Evolutionary conservation across 2,888 invertebrate genomes (phyloP), one percentile per base, ranked within the genome.

Genomic region (Diplazon laetatorius): DNA sequence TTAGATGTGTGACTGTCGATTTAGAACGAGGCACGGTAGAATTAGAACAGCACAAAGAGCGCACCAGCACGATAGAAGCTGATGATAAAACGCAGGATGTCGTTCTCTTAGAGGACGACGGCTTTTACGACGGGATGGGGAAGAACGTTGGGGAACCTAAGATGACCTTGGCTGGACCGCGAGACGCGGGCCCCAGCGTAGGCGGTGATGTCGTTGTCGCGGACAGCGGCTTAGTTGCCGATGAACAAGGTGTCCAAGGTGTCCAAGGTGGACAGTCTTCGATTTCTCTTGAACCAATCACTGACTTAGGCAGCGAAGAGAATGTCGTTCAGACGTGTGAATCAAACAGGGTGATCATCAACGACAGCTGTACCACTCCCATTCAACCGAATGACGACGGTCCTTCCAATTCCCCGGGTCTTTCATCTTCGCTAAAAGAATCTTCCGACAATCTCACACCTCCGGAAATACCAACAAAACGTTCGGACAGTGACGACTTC

Each of bases 1-100:
- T 87, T 87, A 83, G 76, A 80, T 82, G 68, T 78, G 84, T 85
- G 81, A 85, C 84, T 85, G 85, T 85, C 82, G 82, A 87, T 78
- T 78, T 91, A 90, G 89, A 87, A 81, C 82, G 83, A 82, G 86
- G 89, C 90, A 91, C 90, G 85, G 89, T 91, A 91, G 91, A 89
- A 82, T 82, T 91, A 90, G 89, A 85, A 84, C 80, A 86, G 89
- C 89, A 89, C 90, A 77, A 85, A 83, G 89, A 84, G 76, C 83
- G 83, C 86, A 87, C 82, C 83, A 76, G 87, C 88, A 89, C 89
- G 82, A 85, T 91, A 90, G 89, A 89, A 78, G 80, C 82, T 82
- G 81, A 75, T 79, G 83, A 80, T 84, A 82, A 82, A 79, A 71
- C 20, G 44, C 75, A 75, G 60, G 80, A 70, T 69, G 65, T 57